Conservation (phyloP, 64 coral and sea anemone genomes). For the Orbicella faveolata region DNA sequence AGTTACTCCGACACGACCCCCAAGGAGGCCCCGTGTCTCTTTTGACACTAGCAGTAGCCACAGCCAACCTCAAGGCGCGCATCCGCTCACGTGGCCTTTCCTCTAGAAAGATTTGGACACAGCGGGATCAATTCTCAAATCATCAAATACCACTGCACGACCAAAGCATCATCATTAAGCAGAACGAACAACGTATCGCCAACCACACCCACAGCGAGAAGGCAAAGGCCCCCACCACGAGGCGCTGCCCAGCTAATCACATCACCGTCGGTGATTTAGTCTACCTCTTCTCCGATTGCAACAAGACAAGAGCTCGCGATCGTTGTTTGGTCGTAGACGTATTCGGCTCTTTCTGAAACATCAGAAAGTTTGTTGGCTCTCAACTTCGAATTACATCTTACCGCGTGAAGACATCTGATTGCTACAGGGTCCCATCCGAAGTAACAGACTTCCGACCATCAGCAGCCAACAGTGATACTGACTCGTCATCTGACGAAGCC, state of each 20-base stretch:
- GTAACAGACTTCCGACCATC: neutral
- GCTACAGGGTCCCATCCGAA: constrained; percentile 16
- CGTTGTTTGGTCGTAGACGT: constrained; percentile 31
- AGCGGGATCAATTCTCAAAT: constrained; percentile 60
- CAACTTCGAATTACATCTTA: constrained; percentile 41
- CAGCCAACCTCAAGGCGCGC: constrained; percentile 31
- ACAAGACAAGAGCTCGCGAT: constrained; percentile 46
- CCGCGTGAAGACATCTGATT: constrained; percentile 40
- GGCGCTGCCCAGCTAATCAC: neutral
- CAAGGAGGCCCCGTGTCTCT: neutral
- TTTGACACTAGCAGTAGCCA: constrained; percentile 38
- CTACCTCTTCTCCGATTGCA: constrained; percentile 59
- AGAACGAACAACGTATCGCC: constrained; percentile 34
- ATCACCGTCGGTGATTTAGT: constrained; percentile 51
- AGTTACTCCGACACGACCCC: neutral
- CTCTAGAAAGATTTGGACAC: constrained; percentile 47
- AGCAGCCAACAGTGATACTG: neutral
- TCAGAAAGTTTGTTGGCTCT: constrained; percentile 45
- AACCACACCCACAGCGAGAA: constrained; percentile 41
- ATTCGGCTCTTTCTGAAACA: constrained; percentile 34
- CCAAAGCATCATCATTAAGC: constrained; percentile 20
- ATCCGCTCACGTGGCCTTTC: constrained; percentile 52
- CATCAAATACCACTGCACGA: constrained; percentile 36
- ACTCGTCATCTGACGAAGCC: neutral
- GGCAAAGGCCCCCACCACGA: constrained; percentile 17